Evolutionary conservation across 1,140 invertebrate species (phyloP).

Genomic region (Trialeurodes vaporariorum): DNA sequence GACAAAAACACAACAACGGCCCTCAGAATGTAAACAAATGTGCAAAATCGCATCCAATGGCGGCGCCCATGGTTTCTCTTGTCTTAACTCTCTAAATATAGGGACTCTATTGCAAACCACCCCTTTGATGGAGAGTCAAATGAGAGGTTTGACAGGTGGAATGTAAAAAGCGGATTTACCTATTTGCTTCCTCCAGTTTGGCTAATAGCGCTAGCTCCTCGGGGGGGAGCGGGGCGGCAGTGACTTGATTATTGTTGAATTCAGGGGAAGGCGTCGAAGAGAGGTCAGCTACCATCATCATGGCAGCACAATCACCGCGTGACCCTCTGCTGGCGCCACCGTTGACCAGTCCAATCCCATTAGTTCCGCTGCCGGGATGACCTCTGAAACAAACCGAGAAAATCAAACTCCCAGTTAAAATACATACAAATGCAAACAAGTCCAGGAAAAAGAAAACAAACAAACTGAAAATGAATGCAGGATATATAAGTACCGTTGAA

Average conservation of each 20-base stretch:
- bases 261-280: neutral
- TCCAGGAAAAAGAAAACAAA: neutral
- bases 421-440: too few relatives aligned
- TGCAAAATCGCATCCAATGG: too few relatives aligned
- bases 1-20: too few relatives aligned
- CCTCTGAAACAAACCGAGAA: neutral
- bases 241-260: neutral
- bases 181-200: slow-evolving; percentile 87
- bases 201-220: slow-evolving; percentile 71
- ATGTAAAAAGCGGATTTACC: slow-evolving; percentile 40
- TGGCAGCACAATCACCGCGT: neutral
- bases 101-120: too few relatives aligned
- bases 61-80: too few relatives aligned
- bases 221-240: slow-evolving; percentile 17
- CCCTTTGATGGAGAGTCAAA: too few relatives aligned
- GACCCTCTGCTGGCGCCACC: neutral
- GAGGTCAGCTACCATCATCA: neutral
- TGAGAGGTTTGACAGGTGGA: too few relatives aligned
- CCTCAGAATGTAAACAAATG: too few relatives aligned
- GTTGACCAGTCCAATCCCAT: neutral
- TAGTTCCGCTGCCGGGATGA: neutral
- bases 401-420: neutral
- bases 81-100: too few relatives aligned
- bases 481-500: neutral
- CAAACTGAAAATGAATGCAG: neutral